Conservation (phyloP, 2,888 invertebrate species). For the Lapara coniferarum region DNA sequence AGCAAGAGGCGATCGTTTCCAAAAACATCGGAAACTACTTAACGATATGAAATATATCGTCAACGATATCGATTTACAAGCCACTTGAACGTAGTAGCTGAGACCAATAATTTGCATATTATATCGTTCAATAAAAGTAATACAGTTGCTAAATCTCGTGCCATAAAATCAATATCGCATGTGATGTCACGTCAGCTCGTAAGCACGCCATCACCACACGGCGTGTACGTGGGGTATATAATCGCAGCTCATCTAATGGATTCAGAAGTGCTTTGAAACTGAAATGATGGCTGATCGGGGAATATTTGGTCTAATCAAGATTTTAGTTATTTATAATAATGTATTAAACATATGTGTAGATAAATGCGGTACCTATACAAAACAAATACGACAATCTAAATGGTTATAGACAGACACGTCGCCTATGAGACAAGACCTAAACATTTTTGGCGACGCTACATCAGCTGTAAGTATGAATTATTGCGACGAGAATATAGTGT, state of each 20-base stretch:
- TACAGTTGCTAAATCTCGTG: constrained; percentile 19
- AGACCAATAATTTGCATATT: constrained; percentile 5
- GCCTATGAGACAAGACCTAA: not conserved
- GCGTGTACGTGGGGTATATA: constrained; percentile 19
- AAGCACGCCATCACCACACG: constrained; percentile 15
- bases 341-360: too few relatives aligned
- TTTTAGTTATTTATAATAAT: too few relatives aligned
- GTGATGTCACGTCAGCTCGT: not conserved
- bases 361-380: too few relatives aligned
- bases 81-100: not conserved
- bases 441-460: constrained; percentile 10
- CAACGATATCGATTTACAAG: not conserved
- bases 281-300: not conserved
- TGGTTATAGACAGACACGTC: too few relatives aligned
- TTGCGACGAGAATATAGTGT: constrained; percentile 19
- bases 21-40: not conserved
- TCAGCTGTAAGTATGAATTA: constrained; percentile 22
- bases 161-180: constrained; percentile 20
- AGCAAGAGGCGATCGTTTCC: too few relatives aligned
- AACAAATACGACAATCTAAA: too few relatives aligned
- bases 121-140: constrained; percentile 43
- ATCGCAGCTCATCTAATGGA: constrained; percentile 29
- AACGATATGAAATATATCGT: too few relatives aligned
- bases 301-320: not conserved
- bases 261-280: too few relatives aligned